Evolutionary conservation across 2,888 invertebrate species (phyloP).

Genomic region (Plusia festucae): DNA sequence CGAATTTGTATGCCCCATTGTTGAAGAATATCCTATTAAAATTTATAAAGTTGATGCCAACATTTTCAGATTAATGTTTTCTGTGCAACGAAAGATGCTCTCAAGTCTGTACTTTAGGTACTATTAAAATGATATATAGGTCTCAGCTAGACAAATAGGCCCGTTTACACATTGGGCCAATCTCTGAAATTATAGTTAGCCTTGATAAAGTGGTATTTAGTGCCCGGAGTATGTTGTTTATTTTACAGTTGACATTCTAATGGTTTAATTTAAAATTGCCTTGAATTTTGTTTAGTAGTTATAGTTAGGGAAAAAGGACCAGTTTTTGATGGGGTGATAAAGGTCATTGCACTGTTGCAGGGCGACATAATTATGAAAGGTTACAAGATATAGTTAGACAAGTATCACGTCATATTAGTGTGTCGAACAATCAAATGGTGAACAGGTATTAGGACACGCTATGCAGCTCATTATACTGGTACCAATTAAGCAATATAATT

Average conservation of each 20-base stretch:
- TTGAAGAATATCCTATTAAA: conserved; percentile 51
- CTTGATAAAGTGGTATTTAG: conserved; percentile 19
- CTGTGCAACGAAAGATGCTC: conserved; percentile 30
- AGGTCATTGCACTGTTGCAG: not conserved
- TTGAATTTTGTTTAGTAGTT: not conserved
- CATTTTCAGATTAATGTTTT: conserved; percentile 48
- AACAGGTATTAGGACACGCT: too few relatives aligned
- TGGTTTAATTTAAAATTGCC: not conserved
- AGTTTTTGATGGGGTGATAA: not conserved
- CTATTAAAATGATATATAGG: conserved; percentile 56
- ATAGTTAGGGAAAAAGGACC: not conserved
- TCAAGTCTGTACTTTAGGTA: conserved; percentile 31
- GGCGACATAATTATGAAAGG: too few relatives aligned
- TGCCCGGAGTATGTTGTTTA: conserved; percentile 9
- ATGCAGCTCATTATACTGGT: too few relatives aligned
- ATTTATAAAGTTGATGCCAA: conserved; percentile 58
- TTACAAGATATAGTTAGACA: too few relatives aligned
- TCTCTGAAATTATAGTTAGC: conserved; percentile 32
- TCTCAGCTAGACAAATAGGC: conserved; percentile 42
- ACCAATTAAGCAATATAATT: too few relatives aligned
- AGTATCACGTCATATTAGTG: too few relatives aligned
- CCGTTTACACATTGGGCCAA: conserved; percentile 15
- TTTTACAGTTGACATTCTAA: conserved; percentile 14
- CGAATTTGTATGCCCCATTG: conserved; percentile 23
- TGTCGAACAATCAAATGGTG: too few relatives aligned